These are phyloP conservation scores for Channa striata DNA, from an alignment of 2,797 vertebrate genomes.

Conservation along the genomic window DNA sequence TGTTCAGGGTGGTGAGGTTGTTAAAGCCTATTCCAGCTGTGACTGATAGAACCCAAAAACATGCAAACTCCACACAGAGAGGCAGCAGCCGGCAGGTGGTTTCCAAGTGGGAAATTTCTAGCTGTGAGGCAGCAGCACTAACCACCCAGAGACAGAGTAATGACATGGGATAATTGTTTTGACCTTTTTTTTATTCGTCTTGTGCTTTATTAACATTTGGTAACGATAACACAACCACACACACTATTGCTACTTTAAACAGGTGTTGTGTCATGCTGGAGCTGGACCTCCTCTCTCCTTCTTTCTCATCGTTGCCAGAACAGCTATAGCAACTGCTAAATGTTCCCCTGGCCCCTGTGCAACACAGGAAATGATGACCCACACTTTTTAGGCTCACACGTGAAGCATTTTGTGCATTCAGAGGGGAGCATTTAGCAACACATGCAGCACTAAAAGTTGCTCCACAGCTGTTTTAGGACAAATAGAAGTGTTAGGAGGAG, in stretches of 20 bases:
- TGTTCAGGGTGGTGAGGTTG: too few species aligned
- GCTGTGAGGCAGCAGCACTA: too few species aligned
- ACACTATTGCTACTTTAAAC: conserved; percentile 40
- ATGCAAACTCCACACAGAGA: too few species aligned
- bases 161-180: too few species aligned
- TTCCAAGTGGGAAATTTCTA: too few species aligned
- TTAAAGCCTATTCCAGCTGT: too few species aligned
- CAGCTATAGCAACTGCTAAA: conserved; percentile 76
- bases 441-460: conserved; percentile 65
- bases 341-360: conserved; percentile 65
- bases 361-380: conserved; percentile 76
- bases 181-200: too few species aligned
- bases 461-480: conserved; percentile 78
- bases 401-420: conserved; percentile 75
- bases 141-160: too few species aligned
- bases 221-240: too few species aligned
- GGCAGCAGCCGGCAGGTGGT: too few species aligned
- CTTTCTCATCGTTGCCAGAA: conserved; percentile 54
- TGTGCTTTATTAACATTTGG: too few species aligned
- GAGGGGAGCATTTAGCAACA: conserved; percentile 75
- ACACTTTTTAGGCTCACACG: conserved; percentile 67
- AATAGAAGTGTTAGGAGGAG: conserved; percentile 65
- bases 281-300: conserved; percentile 29
- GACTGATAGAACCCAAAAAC: too few species aligned
- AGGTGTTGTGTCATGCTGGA: conserved; percentile 66